Base-by-base conservation (phyloP, 2,888 invertebrate species). In the Drepanosiphum platanoidis region DNA sequence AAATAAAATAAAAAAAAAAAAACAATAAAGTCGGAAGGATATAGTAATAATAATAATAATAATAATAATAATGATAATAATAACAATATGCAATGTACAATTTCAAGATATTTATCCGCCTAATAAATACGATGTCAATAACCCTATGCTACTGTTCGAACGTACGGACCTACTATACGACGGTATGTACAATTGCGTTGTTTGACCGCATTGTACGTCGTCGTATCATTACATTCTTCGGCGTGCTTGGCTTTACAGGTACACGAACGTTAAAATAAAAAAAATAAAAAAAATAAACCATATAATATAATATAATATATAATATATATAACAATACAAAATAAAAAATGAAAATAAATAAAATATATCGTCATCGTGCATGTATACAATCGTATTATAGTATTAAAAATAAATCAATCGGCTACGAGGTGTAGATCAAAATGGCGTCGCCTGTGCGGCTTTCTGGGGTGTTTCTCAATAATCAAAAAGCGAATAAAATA, bases 231-330 rank as follows among this genome's bases (percentile, higher is more conserved):
- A 86, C 74, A n/a, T 46, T 61, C 46, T n/a, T 82, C 36, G 34
- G 83, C 83, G 83, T 83, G 83, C 83, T 83, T 36, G 83, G 74
- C 83, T 83, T 75, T 81, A 81, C 81, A 81, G 81, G 71, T 81
- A 81, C 32, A n/a, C 2, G 58, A 71, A 81, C 34, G 70, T 71
- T 71, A 39, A 80, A 27, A 52, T 34, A 34, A 81, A 70, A 27
- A 30, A n/a, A 27, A 58, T 18, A 27, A 27, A 32, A 32, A 79
- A 74, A 46, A 42, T 42, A 79, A 64, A 15, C 39, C 64, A 79
- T 46, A 79, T 39, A 4, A 61, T 39, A 27, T 22, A 32, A 78
- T 46, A 78, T 42, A 66, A 42, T 15, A 78, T 15, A 79, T 27
- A 68, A 11, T 61, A 79, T 36, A 58, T n/a, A 66, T 30, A 46